Percentiles rank a stretch among this genome's conserved stretches.
Conservation (phyloP, 2,888 invertebrate species). For the Phanerotoma sp. region DNA sequence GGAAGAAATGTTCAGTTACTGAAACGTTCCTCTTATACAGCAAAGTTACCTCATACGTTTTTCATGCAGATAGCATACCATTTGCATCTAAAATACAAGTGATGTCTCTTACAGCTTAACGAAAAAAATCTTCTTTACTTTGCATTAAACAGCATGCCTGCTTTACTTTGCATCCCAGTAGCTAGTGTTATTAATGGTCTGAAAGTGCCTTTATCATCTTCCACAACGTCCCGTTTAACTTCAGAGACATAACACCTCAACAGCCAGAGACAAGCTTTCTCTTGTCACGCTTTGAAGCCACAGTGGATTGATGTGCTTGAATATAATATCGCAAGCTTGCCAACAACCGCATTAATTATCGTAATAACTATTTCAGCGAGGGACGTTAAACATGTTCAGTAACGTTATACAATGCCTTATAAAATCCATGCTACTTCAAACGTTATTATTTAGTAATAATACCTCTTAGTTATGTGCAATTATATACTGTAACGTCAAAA, state of each 20-base stretch:
- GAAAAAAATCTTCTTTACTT: slow-evolving; percentile 3
- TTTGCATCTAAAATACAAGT: slow-evolving; percentile 13
- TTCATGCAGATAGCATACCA: slow-evolving; percentile 18
- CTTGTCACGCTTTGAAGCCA: slow-evolving; percentile 11
- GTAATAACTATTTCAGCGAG: slow-evolving; percentile 3
- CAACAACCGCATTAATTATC: slow-evolving; percentile 20
- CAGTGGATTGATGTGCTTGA: slow-evolving; percentile 17
- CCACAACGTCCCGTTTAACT: not conserved
- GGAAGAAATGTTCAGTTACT: not conserved
- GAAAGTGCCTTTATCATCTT: slow-evolving; percentile 5
- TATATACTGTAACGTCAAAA: too few species aligned
- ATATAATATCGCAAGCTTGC: slow-evolving; percentile 9
- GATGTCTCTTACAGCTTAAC: not conserved
- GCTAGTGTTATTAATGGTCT: slow-evolving; percentile 4
- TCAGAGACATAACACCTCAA: slow-evolving; percentile 2
- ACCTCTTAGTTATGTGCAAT: too few species aligned
- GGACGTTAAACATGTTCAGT: not conserved
- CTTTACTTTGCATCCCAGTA: slow-evolving; percentile 3
- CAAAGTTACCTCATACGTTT: slow-evolving; percentile 6
- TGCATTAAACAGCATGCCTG: slow-evolving; percentile 3
- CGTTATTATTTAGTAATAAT: too few species aligned
- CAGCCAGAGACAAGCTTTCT: not conserved
- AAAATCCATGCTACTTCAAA: too few species aligned
- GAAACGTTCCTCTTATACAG: not conserved
- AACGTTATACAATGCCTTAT: too few species aligned